Percentiles rank a stretch among this genome's conserved stretches.
Evolutionary conservation across 1,140 invertebrate genomes (phyloP).

Genomic region (Drosophila serrata): DNA sequence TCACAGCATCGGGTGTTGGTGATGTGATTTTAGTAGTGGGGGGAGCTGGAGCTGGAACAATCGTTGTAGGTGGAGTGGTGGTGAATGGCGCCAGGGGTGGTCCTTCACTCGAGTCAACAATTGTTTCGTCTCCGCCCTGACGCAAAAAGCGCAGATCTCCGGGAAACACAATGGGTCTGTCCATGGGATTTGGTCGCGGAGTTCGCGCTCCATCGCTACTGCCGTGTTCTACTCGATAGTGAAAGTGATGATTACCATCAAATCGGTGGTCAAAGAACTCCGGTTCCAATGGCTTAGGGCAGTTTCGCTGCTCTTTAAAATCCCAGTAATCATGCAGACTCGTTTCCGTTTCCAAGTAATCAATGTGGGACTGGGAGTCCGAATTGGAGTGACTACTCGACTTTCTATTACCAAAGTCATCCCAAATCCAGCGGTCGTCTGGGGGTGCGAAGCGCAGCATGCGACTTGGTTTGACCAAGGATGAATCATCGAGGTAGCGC

Average conservation of each 20-base stretch:
- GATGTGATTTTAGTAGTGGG: neutral
- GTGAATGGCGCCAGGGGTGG: conserved; percentile 33
- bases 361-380: neutral
- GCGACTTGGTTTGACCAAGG: conserved; percentile 25
- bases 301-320: conserved; percentile 58
- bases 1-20: neutral
- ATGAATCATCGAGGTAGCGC: conserved; percentile 26
- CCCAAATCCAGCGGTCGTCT: conserved; percentile 62
- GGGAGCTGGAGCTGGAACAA: neutral
- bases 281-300: conserved; percentile 48
- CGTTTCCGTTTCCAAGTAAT: conserved; percentile 31
- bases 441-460: conserved; percentile 52
- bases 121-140: conserved; percentile 18
- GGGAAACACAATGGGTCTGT: conserved; percentile 69
- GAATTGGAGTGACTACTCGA: conserved; percentile 2
- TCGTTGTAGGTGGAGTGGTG: neutral
- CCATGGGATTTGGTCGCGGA: conserved; percentile 39
- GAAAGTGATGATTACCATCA: conserved; percentile 43
- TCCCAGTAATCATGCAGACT: conserved; percentile 59
- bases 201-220: neutral
- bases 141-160: conserved; percentile 64
- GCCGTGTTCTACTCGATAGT: conserved; percentile 56
- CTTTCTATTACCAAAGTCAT: conserved; percentile 1
- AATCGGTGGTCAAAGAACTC: conserved; percentile 53
- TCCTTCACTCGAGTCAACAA: neutral